Base-by-base conservation (phyloP, 2,797 vertebrate genomes). In the Austrolebias charrua region DNA sequence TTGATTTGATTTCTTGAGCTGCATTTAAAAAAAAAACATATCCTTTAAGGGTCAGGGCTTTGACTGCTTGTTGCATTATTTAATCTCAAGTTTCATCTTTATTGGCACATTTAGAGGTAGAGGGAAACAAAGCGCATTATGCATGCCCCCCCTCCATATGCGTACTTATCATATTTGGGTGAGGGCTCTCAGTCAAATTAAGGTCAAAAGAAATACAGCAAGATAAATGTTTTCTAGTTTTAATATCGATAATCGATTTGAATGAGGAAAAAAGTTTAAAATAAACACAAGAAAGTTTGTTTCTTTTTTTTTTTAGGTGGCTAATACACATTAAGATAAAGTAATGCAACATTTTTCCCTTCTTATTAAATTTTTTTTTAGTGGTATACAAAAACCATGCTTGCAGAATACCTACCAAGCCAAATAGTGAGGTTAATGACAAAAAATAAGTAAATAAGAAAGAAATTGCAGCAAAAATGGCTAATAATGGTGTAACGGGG, bases 21-120 rank as follows among this genome's bases (percentile, higher is more conserved):
- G 31, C 14, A 18, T 62, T 66, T 66, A n/a, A n/a, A n/a, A 31
- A 31, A 69, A 60, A 80, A 82, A 79, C 66, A 78, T 81, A 65
- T n/a, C 76, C 81, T 65, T 8, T 46, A 20, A 48, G 50, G 66
- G 51, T 69, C 46, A 19, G 44, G 29, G 55, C 40, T 86, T 70
- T 38, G 44, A 66, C 44, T 74, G 69, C 75, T 81, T 79, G 71
- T 82, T 85, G 75, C 75, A 76, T 82, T 78, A 80, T 83, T 83
- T 67, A 75, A 47, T 42, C 53, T 62, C 54, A 18, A 19, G 50
- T 69, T 75, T 81, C 60, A 45, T 80, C 67, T 79, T 71, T 77
- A 78, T 75, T 74, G 54, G 29, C 16, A 59, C 58, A 81, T 71
- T 79, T 76, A 50, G 45, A 69, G 76, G 67, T 76, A 68, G 70